Evolutionary conservation across 2,888 invertebrate species (phyloP), one percentile per base, ranked within the genome.

Genomic region (Ophion slaviceki): DNA sequence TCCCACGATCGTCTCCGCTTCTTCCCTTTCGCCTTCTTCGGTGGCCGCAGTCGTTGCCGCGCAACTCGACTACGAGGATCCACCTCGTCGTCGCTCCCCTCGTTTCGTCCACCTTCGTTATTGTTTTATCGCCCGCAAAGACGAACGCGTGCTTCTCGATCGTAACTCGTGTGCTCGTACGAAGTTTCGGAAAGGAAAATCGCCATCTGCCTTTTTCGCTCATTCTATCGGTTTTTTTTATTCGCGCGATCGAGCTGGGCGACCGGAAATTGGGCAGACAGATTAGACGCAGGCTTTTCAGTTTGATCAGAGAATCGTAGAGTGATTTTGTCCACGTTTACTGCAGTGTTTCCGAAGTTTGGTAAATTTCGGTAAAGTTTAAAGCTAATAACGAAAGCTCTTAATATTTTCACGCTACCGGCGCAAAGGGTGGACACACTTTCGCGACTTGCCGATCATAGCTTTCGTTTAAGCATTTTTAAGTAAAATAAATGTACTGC

Each of bases 31-130:
- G 80, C 77, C 78, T 81, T 83, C 83, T 77, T 79, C 80, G 77
- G 74, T 61, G 82, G 79, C 84, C 89, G 87, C 91, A 91, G 90
- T 91, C 91, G 90, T 89, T 88, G 89, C 89, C 90, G 87, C 91
- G 91, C 82, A 88, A 88, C 89, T 89, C 89, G 85, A 90, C 90
- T 74, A 90, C 89, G 64, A 91, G 86, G 84, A 90, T 88, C 88
- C 89, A 84, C 72, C 88, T 89, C 88, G 88, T 90, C 83, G 85
- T 75, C 62, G 57, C 61, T 40, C 40, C 57, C 57, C 17, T 75
- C 59, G 67, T 66, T 67, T 17, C 20, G n/a, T 24, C 61, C 61
- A 20, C 10, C 24, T 24, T 61, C 61, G 61, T 24, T 61, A 45
- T 59, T 74, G 74, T 45, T 47, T 64, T 11, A 14, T 24, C 66